Conservation (phyloP, 2,797 vertebrate genomes). For the Orestias chungarensis region DNA sequence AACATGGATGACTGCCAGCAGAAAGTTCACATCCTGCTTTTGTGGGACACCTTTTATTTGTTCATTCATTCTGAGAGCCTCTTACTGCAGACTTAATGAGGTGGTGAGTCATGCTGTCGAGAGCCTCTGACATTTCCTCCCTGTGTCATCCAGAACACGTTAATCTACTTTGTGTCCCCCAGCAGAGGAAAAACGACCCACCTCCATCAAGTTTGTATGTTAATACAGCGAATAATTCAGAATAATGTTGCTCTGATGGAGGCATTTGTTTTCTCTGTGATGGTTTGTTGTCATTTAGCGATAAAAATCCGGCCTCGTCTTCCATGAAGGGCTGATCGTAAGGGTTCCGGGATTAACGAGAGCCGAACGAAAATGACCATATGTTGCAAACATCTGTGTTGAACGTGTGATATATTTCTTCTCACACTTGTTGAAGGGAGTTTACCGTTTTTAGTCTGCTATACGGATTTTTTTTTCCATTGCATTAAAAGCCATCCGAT, state of each 20-base stretch:
- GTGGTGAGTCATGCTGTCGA: constrained; percentile 12
- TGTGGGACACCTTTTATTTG: background rate
- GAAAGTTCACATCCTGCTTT: background rate
- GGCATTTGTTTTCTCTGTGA: constrained; percentile 37
- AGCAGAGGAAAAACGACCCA: constrained; percentile 34
- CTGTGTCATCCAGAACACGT: constrained; percentile 26
- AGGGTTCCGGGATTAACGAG: constrained; percentile 40
- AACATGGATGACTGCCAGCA: background rate
- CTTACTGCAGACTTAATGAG: background rate
- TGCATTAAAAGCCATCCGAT: no score
- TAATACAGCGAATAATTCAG: constrained; percentile 46
- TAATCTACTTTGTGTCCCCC: constrained; percentile 48
- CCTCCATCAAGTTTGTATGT: constrained; percentile 47
- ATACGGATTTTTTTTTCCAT: no score
- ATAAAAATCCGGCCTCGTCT: constrained; percentile 20
- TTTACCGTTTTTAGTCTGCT: no score
- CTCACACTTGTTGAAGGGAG: background rate
- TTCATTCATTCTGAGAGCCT: constrained; percentile 6
- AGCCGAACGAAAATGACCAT: constrained; percentile 2
- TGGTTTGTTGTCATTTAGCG: constrained; percentile 32
- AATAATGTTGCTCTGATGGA: constrained; percentile 24
- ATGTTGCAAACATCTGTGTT: background rate
- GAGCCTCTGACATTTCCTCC: constrained; percentile 26
- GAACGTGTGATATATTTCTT: background rate
- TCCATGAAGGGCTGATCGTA: constrained; percentile 6